A percentile compares a stretch with the other conserved stretches of the same genome.
phyloP scores from a whole-genome alignment of 2,797 vertebrate species.

The Garrulus glandarius region DNA sequence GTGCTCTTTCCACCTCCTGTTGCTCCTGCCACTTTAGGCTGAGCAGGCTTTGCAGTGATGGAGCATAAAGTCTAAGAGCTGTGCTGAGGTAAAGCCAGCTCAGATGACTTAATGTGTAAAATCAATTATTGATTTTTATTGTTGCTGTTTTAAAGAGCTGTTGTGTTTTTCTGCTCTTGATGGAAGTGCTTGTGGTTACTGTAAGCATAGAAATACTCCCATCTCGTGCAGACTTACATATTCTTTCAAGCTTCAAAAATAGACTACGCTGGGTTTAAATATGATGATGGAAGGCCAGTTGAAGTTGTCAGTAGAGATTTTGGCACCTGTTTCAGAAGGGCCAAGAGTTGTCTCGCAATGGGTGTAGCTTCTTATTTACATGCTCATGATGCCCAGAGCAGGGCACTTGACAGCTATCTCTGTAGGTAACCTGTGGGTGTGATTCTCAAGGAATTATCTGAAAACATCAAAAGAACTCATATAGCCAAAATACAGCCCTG shows the following conservation, averaged over 20 bases:
- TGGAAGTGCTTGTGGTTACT: not conserved
- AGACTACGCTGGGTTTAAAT: not conserved
- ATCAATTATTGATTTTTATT: not conserved
- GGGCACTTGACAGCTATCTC: accelerated
- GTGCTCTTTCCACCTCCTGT: not conserved
- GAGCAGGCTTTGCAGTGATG: not conserved
- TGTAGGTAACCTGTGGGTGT: too few relatives aligned
- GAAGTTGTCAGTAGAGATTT: not conserved
- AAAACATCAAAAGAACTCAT: not conserved
- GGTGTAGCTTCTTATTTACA: not conserved
- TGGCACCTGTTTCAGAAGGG: not conserved
- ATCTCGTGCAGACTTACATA: not conserved
- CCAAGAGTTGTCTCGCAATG: accelerated
- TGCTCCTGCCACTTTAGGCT: accelerated
- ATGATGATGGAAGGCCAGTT: not conserved
- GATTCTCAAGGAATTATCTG: not conserved
- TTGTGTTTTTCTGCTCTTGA: not conserved
- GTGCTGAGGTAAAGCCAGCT: not conserved
- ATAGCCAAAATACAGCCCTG: not conserved
- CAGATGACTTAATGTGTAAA: not conserved
- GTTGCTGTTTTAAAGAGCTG: not conserved
- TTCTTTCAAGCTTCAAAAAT: not conserved
- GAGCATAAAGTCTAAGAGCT: not conserved
- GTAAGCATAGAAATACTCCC: not conserved
- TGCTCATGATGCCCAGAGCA: not conserved